Conservation (phyloP, 2,113 vertebrate genomes). For the Cyrtonyx montezumae region DNA sequence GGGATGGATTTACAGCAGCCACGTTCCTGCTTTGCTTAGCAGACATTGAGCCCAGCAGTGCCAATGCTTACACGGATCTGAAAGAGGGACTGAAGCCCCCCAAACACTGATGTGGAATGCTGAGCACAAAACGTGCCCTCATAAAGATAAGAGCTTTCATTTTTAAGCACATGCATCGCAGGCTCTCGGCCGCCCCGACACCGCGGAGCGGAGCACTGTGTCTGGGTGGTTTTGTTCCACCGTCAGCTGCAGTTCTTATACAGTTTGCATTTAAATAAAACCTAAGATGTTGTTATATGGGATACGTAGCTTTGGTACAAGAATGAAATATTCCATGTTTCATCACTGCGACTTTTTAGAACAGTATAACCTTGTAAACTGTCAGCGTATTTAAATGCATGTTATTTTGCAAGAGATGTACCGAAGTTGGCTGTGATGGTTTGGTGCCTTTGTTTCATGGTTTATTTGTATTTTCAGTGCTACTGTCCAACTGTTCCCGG, state of each 20-base stretch:
- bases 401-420: slow-evolving; percentile 57
- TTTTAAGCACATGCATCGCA: not conserved
- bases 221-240: not conserved
- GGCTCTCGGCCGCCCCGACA: not conserved
- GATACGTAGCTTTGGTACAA: slow-evolving; percentile 59
- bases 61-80: not conserved
- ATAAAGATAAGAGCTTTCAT: not conserved
- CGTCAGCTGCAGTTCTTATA: not conserved
- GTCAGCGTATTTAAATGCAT: slow-evolving; percentile 62
- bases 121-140: not conserved
- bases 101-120: not conserved
- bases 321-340: slow-evolving; percentile 42
- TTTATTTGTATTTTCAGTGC: not conserved
- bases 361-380: slow-evolving; percentile 19
- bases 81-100: not conserved
- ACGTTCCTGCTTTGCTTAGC: not conserved
- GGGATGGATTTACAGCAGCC: not conserved
- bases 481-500: not conserved
- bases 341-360: slow-evolving; percentile 20
- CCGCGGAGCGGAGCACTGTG: not conserved
- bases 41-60: not conserved
- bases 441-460: slow-evolving; percentile 10
- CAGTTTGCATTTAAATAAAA: slow-evolving; percentile 11
- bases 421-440: slow-evolving; percentile 20
- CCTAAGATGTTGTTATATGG: slow-evolving; percentile 3